A percentile compares a stretch with the other conserved stretches of the same genome.
Evolutionary conservation across 2,113 vertebrate genomes (phyloP).

Genomic region (Bambusicola thoracicus): DNA sequence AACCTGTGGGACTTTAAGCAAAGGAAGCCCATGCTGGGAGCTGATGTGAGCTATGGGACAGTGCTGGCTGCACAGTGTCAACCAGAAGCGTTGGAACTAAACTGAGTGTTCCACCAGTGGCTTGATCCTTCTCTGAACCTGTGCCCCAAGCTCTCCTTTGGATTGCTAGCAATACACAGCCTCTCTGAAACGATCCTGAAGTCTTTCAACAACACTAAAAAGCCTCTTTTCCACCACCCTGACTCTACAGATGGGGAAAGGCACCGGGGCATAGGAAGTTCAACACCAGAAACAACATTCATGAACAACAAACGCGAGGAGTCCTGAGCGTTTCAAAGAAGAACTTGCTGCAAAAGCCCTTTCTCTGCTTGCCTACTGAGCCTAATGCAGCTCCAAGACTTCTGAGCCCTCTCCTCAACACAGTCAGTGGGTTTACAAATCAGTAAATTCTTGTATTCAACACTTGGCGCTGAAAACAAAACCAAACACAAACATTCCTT

Average conservation of each 20-base stretch:
- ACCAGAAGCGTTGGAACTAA: not conserved
- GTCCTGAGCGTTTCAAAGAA: not conserved
- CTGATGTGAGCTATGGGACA: not conserved
- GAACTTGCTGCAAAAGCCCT: not conserved
- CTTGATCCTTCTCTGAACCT: not conserved
- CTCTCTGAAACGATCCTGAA: not conserved
- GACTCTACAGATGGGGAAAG: not conserved
- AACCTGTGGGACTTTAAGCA: slow-evolving; percentile 24
- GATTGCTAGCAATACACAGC: not conserved
- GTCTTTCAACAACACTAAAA: not conserved
- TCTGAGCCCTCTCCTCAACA: not conserved
- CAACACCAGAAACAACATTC: not conserved
- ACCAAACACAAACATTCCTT: not conserved
- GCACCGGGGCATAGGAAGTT: not conserved
- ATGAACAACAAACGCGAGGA: not conserved
- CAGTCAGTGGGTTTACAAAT: not conserved
- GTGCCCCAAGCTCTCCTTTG: not conserved
- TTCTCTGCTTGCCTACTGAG: not conserved
- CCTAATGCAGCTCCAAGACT: not conserved
- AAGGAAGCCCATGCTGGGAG: slow-evolving; percentile 56
- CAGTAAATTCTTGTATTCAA: not conserved
- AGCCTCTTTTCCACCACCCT: not conserved
- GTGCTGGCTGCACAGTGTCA: not conserved
- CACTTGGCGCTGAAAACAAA: not conserved
- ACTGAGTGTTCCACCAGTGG: not conserved